phyloP scores from a whole-genome alignment of 2,797 vertebrate genomes.

The Eremophila alpestris region DNA sequence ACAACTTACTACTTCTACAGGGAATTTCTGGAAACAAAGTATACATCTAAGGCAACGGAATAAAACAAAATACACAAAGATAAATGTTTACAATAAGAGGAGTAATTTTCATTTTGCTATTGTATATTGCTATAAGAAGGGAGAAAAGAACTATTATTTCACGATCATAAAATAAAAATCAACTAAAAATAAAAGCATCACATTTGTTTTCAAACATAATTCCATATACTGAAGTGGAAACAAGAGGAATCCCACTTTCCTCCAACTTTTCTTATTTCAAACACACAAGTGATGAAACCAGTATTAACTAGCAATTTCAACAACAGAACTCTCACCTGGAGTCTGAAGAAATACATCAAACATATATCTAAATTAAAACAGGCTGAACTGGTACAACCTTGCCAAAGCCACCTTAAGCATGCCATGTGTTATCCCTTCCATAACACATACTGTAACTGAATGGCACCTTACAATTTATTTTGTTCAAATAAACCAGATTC shows the following conservation, averaged over 20 bases:
- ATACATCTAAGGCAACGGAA: not conserved
- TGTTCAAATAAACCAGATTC: not conserved
- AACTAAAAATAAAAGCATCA: not conserved
- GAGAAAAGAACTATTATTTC: not conserved
- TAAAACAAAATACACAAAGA: not conserved
- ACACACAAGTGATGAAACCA: not conserved
- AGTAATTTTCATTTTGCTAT: not conserved
- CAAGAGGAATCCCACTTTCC: not conserved
- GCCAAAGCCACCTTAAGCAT: not conserved
- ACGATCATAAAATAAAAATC: not conserved
- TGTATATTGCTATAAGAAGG: not conserved
- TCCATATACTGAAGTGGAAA: not conserved
- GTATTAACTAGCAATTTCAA: not conserved
- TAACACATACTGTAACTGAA: not conserved
- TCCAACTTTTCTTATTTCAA: not conserved
- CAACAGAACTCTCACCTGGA: not conserved
- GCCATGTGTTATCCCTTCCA: not conserved
- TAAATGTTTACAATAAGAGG: not conserved
- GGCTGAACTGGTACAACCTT: not conserved
- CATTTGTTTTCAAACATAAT: not conserved
- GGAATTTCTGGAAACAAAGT: slow-evolving; percentile 1
- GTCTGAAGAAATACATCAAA: not conserved
- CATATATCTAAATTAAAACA: not conserved
- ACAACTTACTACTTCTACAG: not conserved
- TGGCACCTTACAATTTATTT: not conserved